Percentiles rank a stretch among this genome's conserved stretches.
Conservation (phyloP, 2,888 invertebrate genomes). For the Lydus trimaculatus region DNA sequence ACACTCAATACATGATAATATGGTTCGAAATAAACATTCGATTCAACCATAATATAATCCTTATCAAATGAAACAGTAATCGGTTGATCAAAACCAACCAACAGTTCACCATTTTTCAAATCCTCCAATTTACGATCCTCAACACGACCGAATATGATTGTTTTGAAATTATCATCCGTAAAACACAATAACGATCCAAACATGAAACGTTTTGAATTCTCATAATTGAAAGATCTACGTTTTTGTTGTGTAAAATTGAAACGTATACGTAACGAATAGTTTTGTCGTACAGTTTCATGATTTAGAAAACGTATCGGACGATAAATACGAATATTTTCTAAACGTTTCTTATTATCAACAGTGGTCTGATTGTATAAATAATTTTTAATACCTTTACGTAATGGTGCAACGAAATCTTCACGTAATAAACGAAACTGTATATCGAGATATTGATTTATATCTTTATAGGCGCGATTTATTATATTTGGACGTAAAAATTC, state of each 20-base stretch:
- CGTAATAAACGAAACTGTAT: conserved; percentile 79
- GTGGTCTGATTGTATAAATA: conserved; percentile 30
- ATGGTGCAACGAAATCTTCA: conserved; percentile 80
- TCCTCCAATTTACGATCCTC: conserved; percentile 64
- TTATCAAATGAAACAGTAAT: conserved; percentile 59
- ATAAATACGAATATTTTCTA: conserved; percentile 39
- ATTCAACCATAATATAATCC: conserved; percentile 74
- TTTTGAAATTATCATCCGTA: conserved; percentile 72
- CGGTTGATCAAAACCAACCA: conserved; percentile 64
- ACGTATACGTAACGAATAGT: conserved; percentile 35
- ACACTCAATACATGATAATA: conserved; percentile 77
- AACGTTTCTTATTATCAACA: conserved; percentile 22
- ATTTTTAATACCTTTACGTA: conserved; percentile 70
- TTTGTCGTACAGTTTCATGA: conserved; percentile 35
- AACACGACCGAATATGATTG: conserved; percentile 74
- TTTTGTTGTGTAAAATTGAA: conserved; percentile 39
- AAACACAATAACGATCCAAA: conserved; percentile 78
- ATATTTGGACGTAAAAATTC: conserved; percentile 67
- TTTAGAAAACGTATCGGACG: conserved; percentile 32
- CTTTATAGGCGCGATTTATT: conserved; percentile 68
- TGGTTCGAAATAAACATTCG: conserved; percentile 82
- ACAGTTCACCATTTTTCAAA: conserved; percentile 64
- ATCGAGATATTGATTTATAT: conserved; percentile 77
- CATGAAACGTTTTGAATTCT: conserved; percentile 68
- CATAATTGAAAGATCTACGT: conserved; percentile 59